Percentiles rank a stretch among this genome's conserved stretches.
Conservation (phyloP, 2,113 vertebrate species). For the Gopherus flavomarginatus region DNA sequence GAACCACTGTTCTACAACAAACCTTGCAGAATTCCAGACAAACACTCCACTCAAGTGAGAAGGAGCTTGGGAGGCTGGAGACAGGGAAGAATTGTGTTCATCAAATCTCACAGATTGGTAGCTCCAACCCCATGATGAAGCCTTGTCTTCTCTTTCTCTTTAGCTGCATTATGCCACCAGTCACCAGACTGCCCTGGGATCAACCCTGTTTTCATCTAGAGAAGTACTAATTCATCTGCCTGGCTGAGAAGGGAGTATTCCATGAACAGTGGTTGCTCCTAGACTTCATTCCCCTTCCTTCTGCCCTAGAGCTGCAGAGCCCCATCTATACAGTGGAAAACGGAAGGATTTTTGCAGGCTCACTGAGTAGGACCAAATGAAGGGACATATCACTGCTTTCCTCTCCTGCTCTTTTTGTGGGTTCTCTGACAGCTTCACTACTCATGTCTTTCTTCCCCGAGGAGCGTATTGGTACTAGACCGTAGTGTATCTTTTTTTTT, state of each 20-base stretch:
- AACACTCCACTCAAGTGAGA: neutral
- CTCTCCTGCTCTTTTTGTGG: neutral
- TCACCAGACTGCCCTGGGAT: neutral
- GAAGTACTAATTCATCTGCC: neutral
- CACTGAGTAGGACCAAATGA: neutral
- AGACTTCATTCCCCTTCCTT: neutral
- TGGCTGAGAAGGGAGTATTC: neutral
- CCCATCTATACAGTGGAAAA: no score
- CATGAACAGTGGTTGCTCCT: neutral
- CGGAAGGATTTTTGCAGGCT: no score
- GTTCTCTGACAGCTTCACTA: neutral
- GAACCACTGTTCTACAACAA: no score
- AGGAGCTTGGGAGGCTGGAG: neutral
- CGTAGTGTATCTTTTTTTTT: neutral
- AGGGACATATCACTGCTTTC: neutral
- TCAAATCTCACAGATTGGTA: neutral
- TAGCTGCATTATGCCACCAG: neutral
- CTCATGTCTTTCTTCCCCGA: neutral
- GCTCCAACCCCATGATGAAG: neutral
- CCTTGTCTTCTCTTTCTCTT: neutral
- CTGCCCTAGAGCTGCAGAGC: no score
- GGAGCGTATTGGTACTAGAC: neutral
- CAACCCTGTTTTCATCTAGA: neutral
- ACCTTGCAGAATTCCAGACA: neutral
- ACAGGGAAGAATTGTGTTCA: rapidly evolving